Evolutionary conservation across 2,113 vertebrate species (phyloP), one percentile per base, ranked within the genome.

Genomic region (Microtus oregoni): DNA sequence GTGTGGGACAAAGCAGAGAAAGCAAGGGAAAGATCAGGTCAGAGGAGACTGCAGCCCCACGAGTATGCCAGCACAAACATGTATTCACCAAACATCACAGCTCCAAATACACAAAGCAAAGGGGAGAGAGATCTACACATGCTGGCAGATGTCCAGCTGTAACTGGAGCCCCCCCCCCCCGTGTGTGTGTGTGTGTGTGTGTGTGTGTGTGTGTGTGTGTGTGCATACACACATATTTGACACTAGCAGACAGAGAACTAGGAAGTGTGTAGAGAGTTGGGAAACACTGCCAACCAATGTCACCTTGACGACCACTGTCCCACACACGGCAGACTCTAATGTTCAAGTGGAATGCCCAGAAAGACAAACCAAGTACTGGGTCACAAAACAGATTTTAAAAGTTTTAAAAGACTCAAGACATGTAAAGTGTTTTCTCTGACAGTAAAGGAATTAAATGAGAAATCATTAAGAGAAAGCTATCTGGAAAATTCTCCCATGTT

Each of bases 201-300:
- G 12, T 19, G 30, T 44, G 47, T 47, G 47, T 47, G 24, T 10
- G 63, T 65, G 26, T 28, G 24, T 65, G 63, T 38, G 26, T 15
- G 30, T 8, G 14, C 5, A 15, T 1, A 6, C 8, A 38, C 72
- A 22, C 7, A n/a, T 0, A 24, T 2, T 38, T 88, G 35, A 52
- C 15, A n/a, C 24, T 11, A 47, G 26, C 1, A 63, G 77, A 65
- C 47, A 50, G 50, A 24, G 93, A 77, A 26, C 7, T 30, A 52
- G 76, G 13, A 61, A 13, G 35, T 44, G n/a, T 7, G 3, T 20
- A 44, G 68, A 72, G 8, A 55, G 20, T 4, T 7, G 22, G 30
- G 30, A 55, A 72, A 0, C 28, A 17, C 28, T 0, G 3, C 1
- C 4, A 0, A 15, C 30, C 83, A 67, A 5, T 5, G 0, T 0